Conservation (phyloP, 2,113 vertebrate genomes). For the Caranx ignobilis region DNA sequence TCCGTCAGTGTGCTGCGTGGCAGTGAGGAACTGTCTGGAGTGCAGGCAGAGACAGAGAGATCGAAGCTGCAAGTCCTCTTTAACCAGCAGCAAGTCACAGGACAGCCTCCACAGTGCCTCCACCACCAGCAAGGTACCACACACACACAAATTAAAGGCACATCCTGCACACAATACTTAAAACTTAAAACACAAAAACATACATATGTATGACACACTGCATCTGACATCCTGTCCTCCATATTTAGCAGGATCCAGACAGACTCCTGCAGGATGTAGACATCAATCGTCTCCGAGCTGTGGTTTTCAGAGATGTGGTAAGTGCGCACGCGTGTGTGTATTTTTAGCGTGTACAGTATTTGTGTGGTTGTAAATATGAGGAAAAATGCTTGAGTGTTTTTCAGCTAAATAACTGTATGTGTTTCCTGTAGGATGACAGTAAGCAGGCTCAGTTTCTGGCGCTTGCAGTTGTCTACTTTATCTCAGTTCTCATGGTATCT, state of each 20-base stretch:
- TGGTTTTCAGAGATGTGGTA: conserved; percentile 99
- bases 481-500: conserved; percentile 99
- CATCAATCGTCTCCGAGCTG: conserved; percentile 97
- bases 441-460: conserved; percentile 99
- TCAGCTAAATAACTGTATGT: conserved; percentile 14
- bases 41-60: conserved; percentile 96
- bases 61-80: conserved; percentile 89
- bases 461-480: conserved; percentile 98
- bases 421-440: conserved; percentile 91
- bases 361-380: conserved; percentile 16
- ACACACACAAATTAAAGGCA: background rate
- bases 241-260: conserved; percentile 94
- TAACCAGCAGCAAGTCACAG: conserved; percentile 91
- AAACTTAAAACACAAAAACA: conserved; percentile 29
- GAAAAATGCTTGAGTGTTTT: background rate
- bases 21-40: conserved; percentile 97
- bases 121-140: conserved; percentile 88
- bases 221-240: conserved; percentile 77
- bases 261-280: conserved; percentile 98
- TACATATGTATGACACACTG: conserved; percentile 18
- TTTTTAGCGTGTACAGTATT: conserved; percentile 20
- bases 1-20: conserved; percentile 94
- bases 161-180: background rate
- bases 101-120: conserved; percentile 89
- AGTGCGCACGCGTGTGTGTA: conserved; percentile 63